Base-by-base conservation (phyloP, 2,797 vertebrate genomes). In the Buphagus erythrorhynchus region DNA sequence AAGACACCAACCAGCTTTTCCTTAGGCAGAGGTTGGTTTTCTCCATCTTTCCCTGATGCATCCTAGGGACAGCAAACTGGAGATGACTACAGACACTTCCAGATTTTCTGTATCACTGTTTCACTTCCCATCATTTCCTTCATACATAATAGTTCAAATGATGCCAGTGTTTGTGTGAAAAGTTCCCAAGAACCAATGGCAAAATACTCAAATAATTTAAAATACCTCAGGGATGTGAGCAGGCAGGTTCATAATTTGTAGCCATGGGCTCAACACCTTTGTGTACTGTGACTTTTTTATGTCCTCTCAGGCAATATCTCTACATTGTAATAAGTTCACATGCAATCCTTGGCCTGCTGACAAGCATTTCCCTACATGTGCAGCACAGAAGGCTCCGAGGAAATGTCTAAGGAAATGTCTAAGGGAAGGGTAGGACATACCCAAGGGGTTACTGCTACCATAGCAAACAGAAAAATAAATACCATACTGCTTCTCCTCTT, bases 381-480 rank as follows among this genome's bases (percentile, higher is more conserved):
- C 42, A 52, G 29, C 78, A 21, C n/a, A 51, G 86, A 67, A 63
- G 19, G 28, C 75, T 73, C 86, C 1, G 68, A 88, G 66, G 5
- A 59, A 78, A 81, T 81, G 91, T 73, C 91, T 1, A 4, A 95
- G 92, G 85, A 96, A 94, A 86, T 22, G 35, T 54, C 78, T 75
- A 69, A 75, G 71, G 76, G 63, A 82, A 93, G 79, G 68, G 74
- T 49, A 78, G 69, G 65, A 92, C 65, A 66, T 62, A 75, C 90
- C 79, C 88, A 62, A 80, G 88, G 90, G 62, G 86, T 71, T 91
- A 69, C 49, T 67, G 92, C 91, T 86, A 36, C 93, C 73, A 69
- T 16, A 94, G 90, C 81, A 92, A 94, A 95, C 48, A 65, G 33
- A 79, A 91, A 80, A 43, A 80, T 81, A 96, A 95, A 79, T 78